Conservation (phyloP, 1,140 invertebrate species). For the Trichogramma pretiosum region DNA sequence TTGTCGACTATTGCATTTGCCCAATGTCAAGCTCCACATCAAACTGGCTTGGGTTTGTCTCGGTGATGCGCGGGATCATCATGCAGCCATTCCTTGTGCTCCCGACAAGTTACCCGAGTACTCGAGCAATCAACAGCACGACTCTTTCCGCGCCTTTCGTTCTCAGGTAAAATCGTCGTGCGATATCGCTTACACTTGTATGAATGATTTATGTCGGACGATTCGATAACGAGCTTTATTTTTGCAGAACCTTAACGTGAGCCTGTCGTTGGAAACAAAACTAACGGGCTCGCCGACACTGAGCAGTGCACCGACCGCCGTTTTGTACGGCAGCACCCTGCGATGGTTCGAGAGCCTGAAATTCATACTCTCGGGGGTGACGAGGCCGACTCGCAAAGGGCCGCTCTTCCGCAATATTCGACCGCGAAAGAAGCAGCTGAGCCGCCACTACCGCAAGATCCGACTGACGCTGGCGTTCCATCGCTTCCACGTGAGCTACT, state of each 20-base stretch:
- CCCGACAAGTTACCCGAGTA: conserved; percentile 95
- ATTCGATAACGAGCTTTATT: not conserved
- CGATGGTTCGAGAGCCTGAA: conserved; percentile 94
- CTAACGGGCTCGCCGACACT: conserved; percentile 50
- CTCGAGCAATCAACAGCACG: conserved; percentile 86
- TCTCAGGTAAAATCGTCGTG: conserved; percentile 45
- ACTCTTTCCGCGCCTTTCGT: conserved; percentile 83
- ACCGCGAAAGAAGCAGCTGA: conserved; percentile 81
- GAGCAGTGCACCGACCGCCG: conserved; percentile 63
- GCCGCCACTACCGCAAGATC: conserved; percentile 84
- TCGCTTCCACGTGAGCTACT: conserved; percentile 90
- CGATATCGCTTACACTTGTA: too few species aligned
- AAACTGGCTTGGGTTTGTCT: conserved; percentile 87
- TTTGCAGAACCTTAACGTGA: conserved; percentile 76
- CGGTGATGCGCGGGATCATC: conserved; percentile 91
- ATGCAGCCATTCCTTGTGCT: conserved; percentile 91
- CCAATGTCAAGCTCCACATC: conserved; percentile 75
- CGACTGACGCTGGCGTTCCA: conserved; percentile 79
- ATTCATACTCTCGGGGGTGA: conserved; percentile 89
- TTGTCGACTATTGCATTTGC: conserved; percentile 72
- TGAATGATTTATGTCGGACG: too few species aligned
- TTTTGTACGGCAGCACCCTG: conserved; percentile 86
- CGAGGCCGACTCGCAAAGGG: conserved; percentile 85
- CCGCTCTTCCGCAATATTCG: conserved; percentile 75
- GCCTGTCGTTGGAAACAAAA: conserved; percentile 82